Conservation (phyloP, 2,888 invertebrate genomes). For the Sinohyriopsis cumingii region DNA sequence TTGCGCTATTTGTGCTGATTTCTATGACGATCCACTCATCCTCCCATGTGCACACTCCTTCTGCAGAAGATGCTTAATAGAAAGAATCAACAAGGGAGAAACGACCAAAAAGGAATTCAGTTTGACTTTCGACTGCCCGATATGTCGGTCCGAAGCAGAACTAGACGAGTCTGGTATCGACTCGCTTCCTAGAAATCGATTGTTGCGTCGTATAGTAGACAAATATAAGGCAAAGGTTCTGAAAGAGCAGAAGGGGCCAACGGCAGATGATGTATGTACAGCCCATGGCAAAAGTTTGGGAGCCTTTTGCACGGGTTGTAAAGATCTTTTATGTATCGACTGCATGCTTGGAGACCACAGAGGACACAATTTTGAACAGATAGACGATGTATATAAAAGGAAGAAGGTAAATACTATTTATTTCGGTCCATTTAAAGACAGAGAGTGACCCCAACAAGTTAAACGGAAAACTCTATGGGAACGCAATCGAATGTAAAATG, state of each 20-base stretch:
- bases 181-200: constrained; percentile 18
- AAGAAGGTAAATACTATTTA: constrained; percentile 7
- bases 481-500: too few relatives aligned
- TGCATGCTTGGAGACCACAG: constrained; percentile 24
- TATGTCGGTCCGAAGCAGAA: constrained; percentile 18
- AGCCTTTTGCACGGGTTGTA: constrained; percentile 21
- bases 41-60: constrained; percentile 27
- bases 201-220: constrained; percentile 19
- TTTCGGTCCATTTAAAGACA: too few relatives aligned
- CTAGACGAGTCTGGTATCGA: constrained; percentile 16
- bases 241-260: constrained; percentile 1
- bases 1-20: constrained; percentile 26
- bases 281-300: constrained; percentile 21
- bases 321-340: constrained; percentile 22
- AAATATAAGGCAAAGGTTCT: not conserved
- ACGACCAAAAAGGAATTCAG: constrained; percentile 13
- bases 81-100: constrained; percentile 19
- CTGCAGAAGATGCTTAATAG: constrained; percentile 18
- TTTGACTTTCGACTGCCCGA: constrained; percentile 23
- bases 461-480: too few relatives aligned
- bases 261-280: constrained; percentile 5
- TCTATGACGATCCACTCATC: constrained; percentile 25
- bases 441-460: too few relatives aligned
- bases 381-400: constrained; percentile 19
- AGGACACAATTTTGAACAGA: constrained; percentile 22